Evolutionary conservation across 2,113 vertebrate genomes (phyloP).

Genomic region (Willisornis vidua): DNA sequence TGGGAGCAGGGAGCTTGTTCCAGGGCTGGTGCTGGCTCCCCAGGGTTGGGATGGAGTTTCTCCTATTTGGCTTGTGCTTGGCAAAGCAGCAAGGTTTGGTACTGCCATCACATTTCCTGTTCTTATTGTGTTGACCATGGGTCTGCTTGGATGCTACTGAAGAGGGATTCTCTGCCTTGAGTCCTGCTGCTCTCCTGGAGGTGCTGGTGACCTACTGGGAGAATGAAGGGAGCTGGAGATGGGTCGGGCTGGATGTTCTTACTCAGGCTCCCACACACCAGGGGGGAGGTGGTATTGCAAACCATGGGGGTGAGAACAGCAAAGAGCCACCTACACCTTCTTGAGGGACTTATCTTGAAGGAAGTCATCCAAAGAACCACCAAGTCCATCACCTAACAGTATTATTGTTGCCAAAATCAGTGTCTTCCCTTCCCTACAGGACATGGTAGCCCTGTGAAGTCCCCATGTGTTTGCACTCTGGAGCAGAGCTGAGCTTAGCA

Average conservation of each 20-base stretch:
- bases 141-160: not conserved
- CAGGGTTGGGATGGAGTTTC: not conserved
- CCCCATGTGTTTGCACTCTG: not conserved
- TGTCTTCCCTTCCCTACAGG: not conserved
- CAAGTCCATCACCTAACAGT: not conserved
- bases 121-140: accelerated
- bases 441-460: not conserved
- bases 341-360: not conserved
- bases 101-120: accelerated
- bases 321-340: not conserved
- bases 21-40: accelerated
- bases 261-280: not conserved
- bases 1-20: accelerated
- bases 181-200: not conserved
- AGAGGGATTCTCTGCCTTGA: accelerated
- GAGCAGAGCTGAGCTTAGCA: not conserved
- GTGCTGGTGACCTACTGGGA: not conserved
- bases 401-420: not conserved
- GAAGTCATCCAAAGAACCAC: not conserved
- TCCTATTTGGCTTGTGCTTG: not conserved
- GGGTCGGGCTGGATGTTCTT: not conserved
- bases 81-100: not conserved
- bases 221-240: not conserved
- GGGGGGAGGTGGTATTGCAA: not conserved
- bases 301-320: not conserved